These are phyloP conservation scores for Lomographa bimaculata DNA, from an alignment of 2,888 invertebrate species.

Conservation along the genomic window DNA sequence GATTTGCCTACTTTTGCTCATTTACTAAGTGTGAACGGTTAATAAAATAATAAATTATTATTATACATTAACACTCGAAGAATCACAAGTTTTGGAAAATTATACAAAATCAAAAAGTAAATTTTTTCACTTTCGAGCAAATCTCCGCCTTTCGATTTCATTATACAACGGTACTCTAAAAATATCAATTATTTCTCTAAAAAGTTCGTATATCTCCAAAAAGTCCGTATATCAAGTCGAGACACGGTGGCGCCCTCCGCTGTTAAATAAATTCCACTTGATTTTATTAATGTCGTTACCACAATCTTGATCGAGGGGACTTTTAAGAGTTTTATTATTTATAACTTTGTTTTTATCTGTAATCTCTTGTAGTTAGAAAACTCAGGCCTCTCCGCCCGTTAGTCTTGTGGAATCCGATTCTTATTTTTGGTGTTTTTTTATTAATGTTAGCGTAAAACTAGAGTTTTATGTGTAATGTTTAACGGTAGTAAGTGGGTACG, in stretches of 20 bases:
- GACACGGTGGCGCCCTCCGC: conserved; percentile 73
- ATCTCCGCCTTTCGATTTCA: too few relatives aligned
- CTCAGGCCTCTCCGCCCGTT: conserved; percentile 9
- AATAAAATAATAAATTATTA: too few relatives aligned
- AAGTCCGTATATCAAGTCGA: conserved; percentile 57
- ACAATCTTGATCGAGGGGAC: conserved; percentile 74
- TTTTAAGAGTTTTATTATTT: conserved; percentile 79
- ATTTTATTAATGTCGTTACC: conserved; percentile 79
- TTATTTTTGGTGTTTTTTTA: conserved; percentile 13
- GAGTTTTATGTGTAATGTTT: conserved; percentile 18
- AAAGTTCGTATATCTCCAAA: conserved; percentile 40
- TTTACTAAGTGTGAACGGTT: too few relatives aligned
- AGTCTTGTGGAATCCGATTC: conserved; percentile 13
- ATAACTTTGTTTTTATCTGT: conserved; percentile 48
- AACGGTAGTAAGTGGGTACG: conserved; percentile 16
- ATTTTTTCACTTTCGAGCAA: too few relatives aligned
- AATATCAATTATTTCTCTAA: conserved; percentile 5
- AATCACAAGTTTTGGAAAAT: too few relatives aligned
- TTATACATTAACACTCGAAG: too few relatives aligned
- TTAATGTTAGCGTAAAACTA: conserved; percentile 21
- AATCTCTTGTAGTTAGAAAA: conserved; percentile 33
- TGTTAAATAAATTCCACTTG: conserved; percentile 67
- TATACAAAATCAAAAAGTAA: too few relatives aligned
- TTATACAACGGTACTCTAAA: too few relatives aligned
- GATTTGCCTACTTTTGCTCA: too few relatives aligned